These are phyloP conservation scores for Willisornis vidua DNA, from an alignment of 2,113 vertebrate species.

Conservation along the genomic window DNA sequence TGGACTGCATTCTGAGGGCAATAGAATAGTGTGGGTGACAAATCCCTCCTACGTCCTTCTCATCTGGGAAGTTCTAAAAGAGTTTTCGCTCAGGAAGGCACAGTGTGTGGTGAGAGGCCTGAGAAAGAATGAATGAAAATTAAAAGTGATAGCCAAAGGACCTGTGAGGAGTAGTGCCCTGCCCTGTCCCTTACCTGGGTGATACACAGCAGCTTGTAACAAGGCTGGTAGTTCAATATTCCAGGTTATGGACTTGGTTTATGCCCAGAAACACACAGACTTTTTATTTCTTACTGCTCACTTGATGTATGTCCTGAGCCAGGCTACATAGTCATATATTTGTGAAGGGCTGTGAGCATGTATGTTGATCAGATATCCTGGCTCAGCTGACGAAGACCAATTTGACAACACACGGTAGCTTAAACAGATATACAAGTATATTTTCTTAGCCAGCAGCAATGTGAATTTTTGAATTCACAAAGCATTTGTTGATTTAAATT, in stretches of 20 bases:
- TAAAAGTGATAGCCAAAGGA: background rate
- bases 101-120: background rate
- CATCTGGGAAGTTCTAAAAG: background rate
- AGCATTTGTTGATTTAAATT: background rate
- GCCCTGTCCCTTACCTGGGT: background rate
- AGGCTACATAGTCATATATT: background rate
- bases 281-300: background rate
- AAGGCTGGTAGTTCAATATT: background rate
- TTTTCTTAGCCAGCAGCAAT: background rate
- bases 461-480: background rate
- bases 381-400: rapidly evolving
- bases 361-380: background rate
- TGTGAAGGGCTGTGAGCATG: background rate
- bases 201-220: background rate
- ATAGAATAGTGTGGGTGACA: background rate
- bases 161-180: background rate
- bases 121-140: background rate
- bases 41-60: background rate
- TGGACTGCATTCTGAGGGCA: background rate
- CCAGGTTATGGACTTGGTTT: background rate
- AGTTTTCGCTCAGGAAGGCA: background rate
- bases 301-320: background rate
- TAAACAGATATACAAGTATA: background rate
- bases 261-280: background rate
- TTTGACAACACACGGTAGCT: background rate